These are phyloP conservation scores for Micropoecilia bifurca DNA, from an alignment of 2,797 vertebrate species.

Conservation along the genomic window DNA sequence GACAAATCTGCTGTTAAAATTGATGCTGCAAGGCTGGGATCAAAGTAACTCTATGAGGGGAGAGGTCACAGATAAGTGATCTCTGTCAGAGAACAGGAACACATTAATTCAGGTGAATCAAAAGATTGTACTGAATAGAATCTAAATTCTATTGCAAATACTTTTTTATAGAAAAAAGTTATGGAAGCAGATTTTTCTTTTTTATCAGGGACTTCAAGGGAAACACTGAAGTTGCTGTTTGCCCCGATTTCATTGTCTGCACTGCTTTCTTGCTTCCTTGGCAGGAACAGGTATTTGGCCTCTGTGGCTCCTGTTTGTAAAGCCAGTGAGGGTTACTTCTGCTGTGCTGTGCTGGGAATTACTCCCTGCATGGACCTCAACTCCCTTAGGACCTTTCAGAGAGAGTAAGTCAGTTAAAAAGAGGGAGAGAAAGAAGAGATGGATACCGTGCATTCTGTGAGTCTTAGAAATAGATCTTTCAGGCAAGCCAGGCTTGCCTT, in stretches of 20 bases:
- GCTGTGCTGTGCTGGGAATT: constrained; percentile 57
- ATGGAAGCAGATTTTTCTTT: background rate
- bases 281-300: constrained; percentile 66
- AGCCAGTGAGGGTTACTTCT: constrained; percentile 57
- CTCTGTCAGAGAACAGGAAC: background rate
- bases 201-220: constrained; percentile 1
- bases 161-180: constrained; percentile 16
- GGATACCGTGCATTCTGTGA: constrained; percentile 12
- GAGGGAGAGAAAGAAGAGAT: constrained; percentile 12
- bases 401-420: constrained; percentile 47
- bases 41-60: background rate
- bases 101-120: background rate
- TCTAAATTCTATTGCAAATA: background rate
- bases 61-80: background rate
- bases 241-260: constrained; percentile 23
- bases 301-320: constrained; percentile 59
- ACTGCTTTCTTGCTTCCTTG: constrained; percentile 43
- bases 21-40: background rate
- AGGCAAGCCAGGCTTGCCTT: constrained; percentile 4
- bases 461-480: constrained; percentile 22
- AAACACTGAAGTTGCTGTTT: constrained; percentile 35
- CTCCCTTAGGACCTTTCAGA: constrained; percentile 48
- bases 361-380: constrained; percentile 51
- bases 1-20: background rate
- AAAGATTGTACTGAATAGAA: background rate